These are phyloP conservation scores for Procapra przewalskii DNA, from an alignment of 2,113 vertebrate species.

Conservation along the genomic window DNA sequence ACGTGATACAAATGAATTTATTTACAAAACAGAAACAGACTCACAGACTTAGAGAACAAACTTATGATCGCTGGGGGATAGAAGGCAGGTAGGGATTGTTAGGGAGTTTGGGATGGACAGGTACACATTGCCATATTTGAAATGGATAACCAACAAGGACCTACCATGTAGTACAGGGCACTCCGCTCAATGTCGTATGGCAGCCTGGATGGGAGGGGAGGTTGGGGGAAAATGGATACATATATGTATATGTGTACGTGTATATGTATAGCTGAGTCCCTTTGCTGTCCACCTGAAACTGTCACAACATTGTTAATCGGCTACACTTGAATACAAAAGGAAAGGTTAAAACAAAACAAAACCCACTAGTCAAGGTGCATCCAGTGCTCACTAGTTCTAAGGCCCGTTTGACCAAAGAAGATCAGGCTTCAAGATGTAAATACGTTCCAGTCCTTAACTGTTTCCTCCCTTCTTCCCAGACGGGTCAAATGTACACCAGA, in stretches of 20 bases:
- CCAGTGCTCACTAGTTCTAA: too few relatives aligned
- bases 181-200: background rate
- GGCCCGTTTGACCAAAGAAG: background rate
- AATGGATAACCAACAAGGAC: background rate
- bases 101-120: background rate
- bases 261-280: background rate
- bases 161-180: background rate
- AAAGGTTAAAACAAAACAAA: background rate
- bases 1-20: background rate
- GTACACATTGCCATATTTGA: background rate
- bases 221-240: background rate
- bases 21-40: background rate
- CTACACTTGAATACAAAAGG: background rate
- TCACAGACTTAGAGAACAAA: background rate
- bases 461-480: background rate
- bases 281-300: background rate
- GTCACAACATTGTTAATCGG: background rate
- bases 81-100: background rate
- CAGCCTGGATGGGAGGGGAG: background rate
- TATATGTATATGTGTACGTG: background rate
- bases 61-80: rapidly evolving
- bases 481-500: background rate
- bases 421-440: background rate
- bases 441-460: background rate
- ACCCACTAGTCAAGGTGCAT: too few relatives aligned